phyloP scores from a whole-genome alignment of 2,888 invertebrate species.

The Sinopyrophorus schimmeli region DNA sequence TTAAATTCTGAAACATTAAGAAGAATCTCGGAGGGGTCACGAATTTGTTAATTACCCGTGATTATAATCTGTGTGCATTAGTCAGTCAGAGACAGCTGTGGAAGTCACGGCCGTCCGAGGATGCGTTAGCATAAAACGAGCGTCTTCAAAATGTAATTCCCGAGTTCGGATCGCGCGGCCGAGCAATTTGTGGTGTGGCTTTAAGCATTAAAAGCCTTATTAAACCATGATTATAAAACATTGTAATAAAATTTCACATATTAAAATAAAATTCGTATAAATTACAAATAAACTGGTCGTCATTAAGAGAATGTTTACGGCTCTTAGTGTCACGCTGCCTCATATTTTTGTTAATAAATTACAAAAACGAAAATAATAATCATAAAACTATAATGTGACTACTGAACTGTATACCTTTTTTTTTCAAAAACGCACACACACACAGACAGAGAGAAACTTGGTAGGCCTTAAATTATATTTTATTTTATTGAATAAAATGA shows the following conservation, averaged over 20 bases:
- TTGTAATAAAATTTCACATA: conserved; percentile 58
- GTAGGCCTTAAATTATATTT: conserved; percentile 45
- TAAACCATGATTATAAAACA: conserved; percentile 58
- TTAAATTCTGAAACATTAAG: conserved; percentile 52
- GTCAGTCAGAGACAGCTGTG: conserved; percentile 38
- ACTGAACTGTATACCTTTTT: conserved; percentile 49
- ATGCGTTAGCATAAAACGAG: conserved; percentile 21
- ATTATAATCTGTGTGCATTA: conserved; percentile 48
- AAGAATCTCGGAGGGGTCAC: conserved; percentile 51
- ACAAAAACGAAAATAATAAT: conserved; percentile 56
- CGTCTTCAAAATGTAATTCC: conserved; percentile 36
- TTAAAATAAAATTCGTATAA: conserved; percentile 59
- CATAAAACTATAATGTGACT: conserved; percentile 57
- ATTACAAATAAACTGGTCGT: conserved; percentile 57
- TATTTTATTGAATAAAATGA: conserved; percentile 48
- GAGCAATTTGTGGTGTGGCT: conserved; percentile 52
- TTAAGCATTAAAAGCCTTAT: conserved; percentile 54
- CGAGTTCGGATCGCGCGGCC: conserved; percentile 33
- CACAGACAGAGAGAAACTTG: no score
- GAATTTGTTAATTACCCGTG: conserved; percentile 56
- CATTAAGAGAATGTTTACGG: conserved; percentile 57
- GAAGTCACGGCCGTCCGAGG: conserved; percentile 31
- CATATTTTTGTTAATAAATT: conserved; percentile 58
- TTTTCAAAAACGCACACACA: conserved; percentile 43
- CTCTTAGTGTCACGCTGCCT: conserved; percentile 54